These are phyloP conservation scores for Meloe dianella DNA, from an alignment of 2,888 invertebrate genomes.

Conservation along the genomic window DNA sequence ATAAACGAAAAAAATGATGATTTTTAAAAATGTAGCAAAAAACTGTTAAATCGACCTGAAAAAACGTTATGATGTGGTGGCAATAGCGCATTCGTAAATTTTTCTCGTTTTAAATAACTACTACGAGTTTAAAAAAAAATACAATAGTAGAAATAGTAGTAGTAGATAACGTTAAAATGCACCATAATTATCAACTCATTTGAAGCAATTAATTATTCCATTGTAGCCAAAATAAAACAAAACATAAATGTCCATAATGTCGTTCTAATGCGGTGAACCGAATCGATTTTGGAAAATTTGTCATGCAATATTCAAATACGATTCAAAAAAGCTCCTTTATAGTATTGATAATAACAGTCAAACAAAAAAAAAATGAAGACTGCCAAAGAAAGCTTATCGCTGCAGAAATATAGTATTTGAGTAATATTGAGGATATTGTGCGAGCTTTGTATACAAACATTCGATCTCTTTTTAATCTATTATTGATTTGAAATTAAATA, in stretches of 20 bases:
- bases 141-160: not conserved
- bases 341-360: not conserved
- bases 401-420: not conserved
- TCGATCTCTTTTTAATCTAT: not conserved
- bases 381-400: not conserved
- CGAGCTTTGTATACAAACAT: not conserved
- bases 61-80: constrained; percentile 5
- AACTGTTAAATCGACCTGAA: constrained; percentile 28
- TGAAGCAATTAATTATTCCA: constrained; percentile 25
- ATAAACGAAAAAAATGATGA: not conserved
- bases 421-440: not conserved
- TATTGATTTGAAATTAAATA: not conserved
- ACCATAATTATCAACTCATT: constrained; percentile 24
- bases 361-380: not conserved
- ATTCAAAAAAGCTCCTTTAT: constrained; percentile 11
- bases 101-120: constrained; percentile 9
- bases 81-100: constrained; percentile 21
- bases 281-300: constrained; percentile 14
- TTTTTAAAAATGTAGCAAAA: constrained; percentile 25
- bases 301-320: constrained; percentile 32
- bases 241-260: constrained; percentile 4
- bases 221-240: not conserved
- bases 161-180: constrained; percentile 24
- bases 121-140: not conserved
- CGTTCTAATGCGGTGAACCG: not conserved